Conservation (phyloP, 2,113 vertebrate species). For the Gavia stellata region DNA sequence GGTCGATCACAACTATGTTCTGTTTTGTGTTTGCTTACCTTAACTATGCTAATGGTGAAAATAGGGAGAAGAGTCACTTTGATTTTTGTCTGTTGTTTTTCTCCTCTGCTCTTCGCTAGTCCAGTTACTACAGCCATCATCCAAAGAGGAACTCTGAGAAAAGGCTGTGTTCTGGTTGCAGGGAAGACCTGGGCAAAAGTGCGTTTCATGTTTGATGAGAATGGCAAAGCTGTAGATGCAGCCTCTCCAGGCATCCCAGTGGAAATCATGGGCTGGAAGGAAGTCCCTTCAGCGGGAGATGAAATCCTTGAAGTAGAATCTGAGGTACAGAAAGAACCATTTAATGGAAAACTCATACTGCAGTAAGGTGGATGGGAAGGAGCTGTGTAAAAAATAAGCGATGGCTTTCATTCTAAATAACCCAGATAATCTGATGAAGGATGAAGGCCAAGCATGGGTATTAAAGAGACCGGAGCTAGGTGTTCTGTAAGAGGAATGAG, state of each 20-base stretch:
- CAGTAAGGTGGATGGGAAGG: not conserved
- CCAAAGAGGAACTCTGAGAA: constrained; percentile 86
- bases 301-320: constrained; percentile 91
- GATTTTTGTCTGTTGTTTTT: not conserved
- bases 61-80: not conserved
- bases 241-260: constrained; percentile 82
- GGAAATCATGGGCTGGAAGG: constrained; percentile 92
- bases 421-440: not conserved
- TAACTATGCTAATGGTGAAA: accelerated
- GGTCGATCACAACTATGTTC: accelerated
- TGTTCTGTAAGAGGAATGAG: not conserved
- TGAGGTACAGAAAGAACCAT: constrained; percentile 76
- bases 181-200: constrained; percentile 92
- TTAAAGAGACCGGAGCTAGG: not conserved
- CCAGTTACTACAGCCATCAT: constrained; percentile 86
- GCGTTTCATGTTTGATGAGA: constrained; percentile 89
- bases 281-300: constrained; percentile 89
- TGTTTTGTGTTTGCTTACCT: not conserved
- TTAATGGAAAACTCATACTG: not conserved
- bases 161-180: constrained; percentile 86
- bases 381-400: not conserved
- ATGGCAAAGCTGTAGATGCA: constrained; percentile 67
- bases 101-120: constrained; percentile 49
- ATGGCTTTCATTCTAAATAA: not conserved
- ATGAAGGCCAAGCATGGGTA: accelerated